Conservation (phyloP, 2,113 vertebrate genomes). For the Tinamus guttatus region DNA sequence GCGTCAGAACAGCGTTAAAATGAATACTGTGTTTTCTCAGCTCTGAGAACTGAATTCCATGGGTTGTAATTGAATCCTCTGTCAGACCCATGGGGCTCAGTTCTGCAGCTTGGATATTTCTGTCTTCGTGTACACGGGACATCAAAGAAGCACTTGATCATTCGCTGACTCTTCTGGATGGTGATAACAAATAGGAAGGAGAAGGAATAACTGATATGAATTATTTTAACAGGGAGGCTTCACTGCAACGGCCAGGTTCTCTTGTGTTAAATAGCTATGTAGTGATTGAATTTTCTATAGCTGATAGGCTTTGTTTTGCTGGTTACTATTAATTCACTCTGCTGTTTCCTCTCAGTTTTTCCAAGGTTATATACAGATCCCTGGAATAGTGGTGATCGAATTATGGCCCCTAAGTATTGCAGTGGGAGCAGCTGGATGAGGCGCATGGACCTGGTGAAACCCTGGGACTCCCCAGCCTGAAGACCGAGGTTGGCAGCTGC, state of each 20-base stretch:
- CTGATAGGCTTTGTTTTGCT: not conserved
- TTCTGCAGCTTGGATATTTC: constrained; percentile 80
- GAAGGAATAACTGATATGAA: not conserved
- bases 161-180: not conserved
- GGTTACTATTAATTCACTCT: not conserved
- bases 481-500: rapidly evolving
- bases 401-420: not conserved
- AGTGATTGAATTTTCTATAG: not conserved
- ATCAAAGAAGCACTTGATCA: constrained; percentile 12
- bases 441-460: too few species aligned
- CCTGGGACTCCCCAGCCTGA: not conserved
- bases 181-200: not conserved
- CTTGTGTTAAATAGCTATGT: not conserved
- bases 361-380: not conserved
- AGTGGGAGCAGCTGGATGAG: not conserved
- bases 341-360: not conserved
- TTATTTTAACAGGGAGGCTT: not conserved
- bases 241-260: not conserved
- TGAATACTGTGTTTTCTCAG: constrained; percentile 66
- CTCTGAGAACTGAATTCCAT: constrained; percentile 86
- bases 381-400: not conserved
- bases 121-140: constrained; percentile 26
- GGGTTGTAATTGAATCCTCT: constrained; percentile 67
- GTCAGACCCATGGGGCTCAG: constrained; percentile 78
- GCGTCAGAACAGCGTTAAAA: not conserved